These are phyloP conservation scores for Anastrepha ludens DNA, from an alignment of 1,140 invertebrate species.

Conservation along the genomic window DNA sequence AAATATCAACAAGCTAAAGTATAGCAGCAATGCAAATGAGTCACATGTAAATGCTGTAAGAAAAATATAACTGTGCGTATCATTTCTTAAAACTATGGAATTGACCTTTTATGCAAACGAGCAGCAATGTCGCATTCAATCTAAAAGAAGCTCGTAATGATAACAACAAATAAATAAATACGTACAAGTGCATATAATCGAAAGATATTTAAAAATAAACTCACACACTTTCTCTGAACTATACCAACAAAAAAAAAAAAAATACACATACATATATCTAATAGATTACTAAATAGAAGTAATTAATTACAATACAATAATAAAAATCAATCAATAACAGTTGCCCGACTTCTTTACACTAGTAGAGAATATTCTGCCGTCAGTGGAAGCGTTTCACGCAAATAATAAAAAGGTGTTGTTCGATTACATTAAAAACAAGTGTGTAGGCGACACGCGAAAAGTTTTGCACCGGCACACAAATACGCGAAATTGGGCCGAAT, in stretches of 20 bases:
- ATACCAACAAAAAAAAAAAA: background rate
- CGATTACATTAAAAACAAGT: no score
- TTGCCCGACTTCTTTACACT: no score
- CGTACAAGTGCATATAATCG: background rate
- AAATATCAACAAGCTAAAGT: background rate
- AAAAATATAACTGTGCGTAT: background rate
- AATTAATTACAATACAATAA: background rate
- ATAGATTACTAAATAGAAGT: slow-evolving; percentile 16
- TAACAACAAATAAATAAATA: background rate
- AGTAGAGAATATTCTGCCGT: no score
- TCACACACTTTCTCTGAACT: background rate
- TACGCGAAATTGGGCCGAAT: no score
- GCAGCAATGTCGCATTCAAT: background rate
- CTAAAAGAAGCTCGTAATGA: background rate
- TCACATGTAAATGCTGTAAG: background rate
- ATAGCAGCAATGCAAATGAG: background rate
- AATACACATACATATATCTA: background rate
- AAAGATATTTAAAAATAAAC: background rate
- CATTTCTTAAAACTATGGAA: background rate
- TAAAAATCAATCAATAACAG: background rate
- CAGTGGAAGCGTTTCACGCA: no score
- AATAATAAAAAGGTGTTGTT: no score
- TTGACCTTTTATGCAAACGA: background rate
- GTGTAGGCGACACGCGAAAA: no score
- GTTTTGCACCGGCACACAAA: no score